Base-by-base conservation (phyloP, 2,888 invertebrate species). In the Agrypnus murinus region DNA sequence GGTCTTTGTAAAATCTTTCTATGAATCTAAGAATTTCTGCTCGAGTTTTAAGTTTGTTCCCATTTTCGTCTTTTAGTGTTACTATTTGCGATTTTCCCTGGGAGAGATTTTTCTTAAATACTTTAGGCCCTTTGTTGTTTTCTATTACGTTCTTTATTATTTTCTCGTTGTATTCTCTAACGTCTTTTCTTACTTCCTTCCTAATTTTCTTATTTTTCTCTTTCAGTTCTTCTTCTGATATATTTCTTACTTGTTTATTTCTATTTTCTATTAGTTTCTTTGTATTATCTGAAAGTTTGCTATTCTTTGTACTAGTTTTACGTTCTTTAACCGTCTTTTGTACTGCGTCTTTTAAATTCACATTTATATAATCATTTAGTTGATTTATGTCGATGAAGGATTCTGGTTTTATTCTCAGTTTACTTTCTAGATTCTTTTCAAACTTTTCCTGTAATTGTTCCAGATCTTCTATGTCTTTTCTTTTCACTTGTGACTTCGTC, bases 111-210 rank as follows among this genome's bases (percentile, higher is more conserved):
- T 46, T 12, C 17, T 46, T 46, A 12, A 10, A 17, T 15, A 46
- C 46, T 46, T 46, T 46, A 14, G 46, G 46, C 15, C 10, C 46
- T 46, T 46, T 46, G 15, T 46, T 46, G 12, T 10, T 46, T 15
- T 46, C n/a, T n/a, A n/a, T n/a, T n/a, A n/a, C n/a, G n/a, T n/a
- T n/a, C n/a, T n/a, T n/a, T n/a, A n/a, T n/a, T 46, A 15, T 10
- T 14, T 46, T 46, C 46, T 10, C 15, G 12, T 46, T 46, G 12
- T 46, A 10, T 46, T 14, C 15, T 46, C 46, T 46, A 10, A 4
- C 15, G 10, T 46, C 4, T 12, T 46, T 12, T 46, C 10, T 46
- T 14, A 46, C 46, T 14, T 46, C 46, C 2, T 46, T 46, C 46
- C 46, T 46, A 46, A 19, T 15, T n/a, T n/a, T n/a, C n/a, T n/a